Percentiles rank a stretch among this genome's conserved stretches.
Conservation (phyloP, 2,113 vertebrate genomes). For the Nibea coibor region DNA sequence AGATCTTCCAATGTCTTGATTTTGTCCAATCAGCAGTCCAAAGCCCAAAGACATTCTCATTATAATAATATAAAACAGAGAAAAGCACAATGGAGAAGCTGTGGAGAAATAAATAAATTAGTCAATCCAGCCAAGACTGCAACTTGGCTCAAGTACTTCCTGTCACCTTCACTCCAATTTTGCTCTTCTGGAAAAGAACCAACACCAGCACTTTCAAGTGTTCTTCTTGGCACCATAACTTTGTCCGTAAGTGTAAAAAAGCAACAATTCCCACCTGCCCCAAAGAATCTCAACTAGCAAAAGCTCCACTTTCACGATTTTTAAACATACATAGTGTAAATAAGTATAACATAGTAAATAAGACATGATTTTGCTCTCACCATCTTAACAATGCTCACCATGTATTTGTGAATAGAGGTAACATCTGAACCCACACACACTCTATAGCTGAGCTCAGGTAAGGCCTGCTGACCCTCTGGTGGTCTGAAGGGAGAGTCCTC, state of each 20-base stretch:
- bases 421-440: slow-evolving; percentile 91
- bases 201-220: background rate
- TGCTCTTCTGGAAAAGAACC: background rate
- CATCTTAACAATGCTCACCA: slow-evolving; percentile 77
- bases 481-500: slow-evolving; percentile 90
- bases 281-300: background rate
- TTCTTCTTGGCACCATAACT: background rate
- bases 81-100: background rate
- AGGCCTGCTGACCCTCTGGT: slow-evolving; percentile 74
- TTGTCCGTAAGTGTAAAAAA: background rate
- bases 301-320: too few relatives aligned
- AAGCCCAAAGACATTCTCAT: background rate
- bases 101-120: background rate
- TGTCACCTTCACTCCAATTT: background rate
- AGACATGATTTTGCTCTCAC: background rate
- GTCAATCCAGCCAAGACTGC: background rate
- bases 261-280: background rate
- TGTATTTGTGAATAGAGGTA: slow-evolving; percentile 94
- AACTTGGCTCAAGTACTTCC: background rate
- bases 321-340: background rate
- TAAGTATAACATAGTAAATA: too few relatives aligned
- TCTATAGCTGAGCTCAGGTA: slow-evolving; percentile 92
- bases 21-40: background rate
- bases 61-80: background rate
- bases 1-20: too few relatives aligned